Evolutionary conservation across 2,797 vertebrate genomes (phyloP).

Genomic region (Danio kyathit): DNA sequence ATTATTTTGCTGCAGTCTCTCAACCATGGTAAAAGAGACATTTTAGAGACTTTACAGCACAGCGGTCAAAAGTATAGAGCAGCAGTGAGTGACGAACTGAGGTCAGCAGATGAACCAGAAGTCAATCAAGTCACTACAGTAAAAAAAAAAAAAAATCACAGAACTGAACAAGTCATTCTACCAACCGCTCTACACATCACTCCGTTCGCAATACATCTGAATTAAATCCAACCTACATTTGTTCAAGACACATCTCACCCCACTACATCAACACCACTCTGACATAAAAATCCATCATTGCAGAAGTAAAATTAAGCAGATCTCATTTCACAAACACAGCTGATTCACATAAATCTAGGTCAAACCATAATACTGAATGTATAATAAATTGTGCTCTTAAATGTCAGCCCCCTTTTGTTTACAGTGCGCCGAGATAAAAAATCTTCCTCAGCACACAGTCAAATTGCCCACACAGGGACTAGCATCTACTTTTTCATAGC

Average conservation of each 20-base stretch:
- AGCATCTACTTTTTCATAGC: neutral
- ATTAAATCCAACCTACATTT: neutral
- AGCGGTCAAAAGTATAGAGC: slow-evolving; percentile 12
- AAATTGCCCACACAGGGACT: slow-evolving; percentile 18
- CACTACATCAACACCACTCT: neutral
- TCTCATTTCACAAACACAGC: slow-evolving; percentile 19
- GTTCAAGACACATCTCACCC: neutral
- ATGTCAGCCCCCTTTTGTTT: slow-evolving; percentile 19
- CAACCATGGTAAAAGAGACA: slow-evolving; percentile 13
- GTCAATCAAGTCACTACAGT: slow-evolving; percentile 16
- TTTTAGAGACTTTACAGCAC: slow-evolving; percentile 1
- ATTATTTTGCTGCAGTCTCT: neutral
- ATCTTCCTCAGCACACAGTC: neutral
- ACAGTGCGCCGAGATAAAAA: neutral
- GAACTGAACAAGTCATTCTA: neutral
- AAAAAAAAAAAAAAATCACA: neutral
- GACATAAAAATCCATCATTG: slow-evolving; percentile 14
- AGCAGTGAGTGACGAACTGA: neutral
- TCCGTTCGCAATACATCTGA: neutral
- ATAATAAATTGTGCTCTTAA: slow-evolving; percentile 32
- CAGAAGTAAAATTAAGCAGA: slow-evolving; percentile 8
- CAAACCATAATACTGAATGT: neutral
- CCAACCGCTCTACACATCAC: neutral
- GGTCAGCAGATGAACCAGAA: slow-evolving; percentile 8
- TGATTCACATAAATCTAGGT: slow-evolving; percentile 19